Evolutionary conservation across 2,113 vertebrate species (phyloP).

Genomic region (Platichthys flesus): DNA sequence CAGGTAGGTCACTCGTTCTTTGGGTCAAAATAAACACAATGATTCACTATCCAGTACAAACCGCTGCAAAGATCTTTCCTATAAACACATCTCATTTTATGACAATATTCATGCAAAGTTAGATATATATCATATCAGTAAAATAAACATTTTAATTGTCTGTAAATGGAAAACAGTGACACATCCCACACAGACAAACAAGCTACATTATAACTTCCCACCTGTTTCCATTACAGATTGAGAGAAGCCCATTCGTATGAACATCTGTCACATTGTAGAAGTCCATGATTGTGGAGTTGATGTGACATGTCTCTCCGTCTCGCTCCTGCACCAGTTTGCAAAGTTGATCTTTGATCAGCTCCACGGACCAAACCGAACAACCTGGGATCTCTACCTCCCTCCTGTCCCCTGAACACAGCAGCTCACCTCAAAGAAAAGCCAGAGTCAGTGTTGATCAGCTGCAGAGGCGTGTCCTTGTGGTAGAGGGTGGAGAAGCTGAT

Average conservation of each 20-base stretch:
- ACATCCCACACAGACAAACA: conserved; percentile 8
- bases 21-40: too few species aligned
- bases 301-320: conserved; percentile 77
- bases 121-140: background rate
- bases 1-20: too few species aligned
- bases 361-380: conserved; percentile 94
- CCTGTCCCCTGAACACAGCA: conserved; percentile 86
- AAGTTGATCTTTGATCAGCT: conserved; percentile 85
- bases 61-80: too few species aligned
- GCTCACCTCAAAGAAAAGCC: conserved; percentile 82
- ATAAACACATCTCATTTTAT: too few species aligned
- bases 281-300: conserved; percentile 90
- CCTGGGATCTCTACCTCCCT: conserved; percentile 95
- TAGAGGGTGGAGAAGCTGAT: conserved; percentile 84
- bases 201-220: conserved; percentile 30
- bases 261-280: conserved; percentile 80
- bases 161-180: background rate
- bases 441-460: conserved; percentile 84
- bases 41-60: too few species aligned
- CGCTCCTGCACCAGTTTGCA: conserved; percentile 84
- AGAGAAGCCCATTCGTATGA: conserved; percentile 25
- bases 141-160: conserved; percentile 14
- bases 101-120: too few species aligned
- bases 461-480: conserved; percentile 87
- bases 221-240: conserved; percentile 30